phyloP scores from a whole-genome alignment of 2,797 vertebrate species.

The Malacoctenus gilli region DNA sequence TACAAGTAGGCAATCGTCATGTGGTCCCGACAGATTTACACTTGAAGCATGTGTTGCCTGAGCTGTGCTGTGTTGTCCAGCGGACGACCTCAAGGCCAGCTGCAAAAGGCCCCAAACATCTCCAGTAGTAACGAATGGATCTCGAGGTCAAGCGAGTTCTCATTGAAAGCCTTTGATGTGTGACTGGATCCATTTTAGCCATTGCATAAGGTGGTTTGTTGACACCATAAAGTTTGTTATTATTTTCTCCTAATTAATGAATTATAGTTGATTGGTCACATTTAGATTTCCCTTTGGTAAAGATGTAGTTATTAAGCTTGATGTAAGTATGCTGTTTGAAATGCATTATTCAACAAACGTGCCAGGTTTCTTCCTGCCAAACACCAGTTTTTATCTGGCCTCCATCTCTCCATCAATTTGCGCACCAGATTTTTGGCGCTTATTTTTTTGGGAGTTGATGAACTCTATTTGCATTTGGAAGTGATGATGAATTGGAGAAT shows the following conservation, averaged over 20 bases:
- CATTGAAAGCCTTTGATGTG: background rate
- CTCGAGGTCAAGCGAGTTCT: too few species aligned
- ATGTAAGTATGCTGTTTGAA: constrained; percentile 25
- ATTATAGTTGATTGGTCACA: background rate
- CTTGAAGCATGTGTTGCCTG: constrained; percentile 27
- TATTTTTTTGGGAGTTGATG: constrained; percentile 15
- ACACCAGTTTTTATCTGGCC: constrained; percentile 47
- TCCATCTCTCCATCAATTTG: constrained; percentile 44
- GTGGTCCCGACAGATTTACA: constrained; percentile 57
- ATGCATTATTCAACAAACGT: constrained; percentile 44
- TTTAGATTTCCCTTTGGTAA: constrained; percentile 56
- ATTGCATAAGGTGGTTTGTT: too few species aligned
- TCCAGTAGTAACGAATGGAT: background rate
- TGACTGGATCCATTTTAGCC: too few species aligned
- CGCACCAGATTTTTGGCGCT: constrained; percentile 10
- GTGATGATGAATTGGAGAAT: too few species aligned
- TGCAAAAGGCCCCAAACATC: constrained; percentile 20
- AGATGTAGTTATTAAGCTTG: constrained; percentile 14
- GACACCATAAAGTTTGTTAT: too few species aligned
- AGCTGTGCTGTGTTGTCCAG: constrained; percentile 16
- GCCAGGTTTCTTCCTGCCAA: constrained; percentile 47
- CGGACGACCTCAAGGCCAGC: constrained; percentile 14
- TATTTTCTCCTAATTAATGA: too few species aligned
- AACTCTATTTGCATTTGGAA: constrained; percentile 8
- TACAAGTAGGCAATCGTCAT: constrained; percentile 89